Evolutionary conservation across 2,888 invertebrate genomes (phyloP).

Genomic region (Netelia fuscicornis): DNA sequence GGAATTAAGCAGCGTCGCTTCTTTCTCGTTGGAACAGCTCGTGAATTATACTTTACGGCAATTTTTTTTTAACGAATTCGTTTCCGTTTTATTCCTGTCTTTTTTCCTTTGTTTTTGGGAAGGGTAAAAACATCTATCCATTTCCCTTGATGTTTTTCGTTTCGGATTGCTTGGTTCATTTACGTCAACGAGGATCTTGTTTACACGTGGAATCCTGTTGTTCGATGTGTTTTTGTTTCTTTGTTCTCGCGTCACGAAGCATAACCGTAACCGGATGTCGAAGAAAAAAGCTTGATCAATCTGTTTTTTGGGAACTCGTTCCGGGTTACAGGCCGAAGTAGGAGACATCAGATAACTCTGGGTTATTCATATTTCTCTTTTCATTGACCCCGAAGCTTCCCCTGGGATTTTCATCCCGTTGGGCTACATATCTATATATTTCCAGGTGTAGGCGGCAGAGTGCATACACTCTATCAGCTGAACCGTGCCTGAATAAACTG

Average conservation of each 20-base stretch:
- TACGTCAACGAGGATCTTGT: not conserved
- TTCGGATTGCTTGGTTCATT: not conserved
- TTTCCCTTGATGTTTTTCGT: not conserved
- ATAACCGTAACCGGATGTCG: too few species aligned
- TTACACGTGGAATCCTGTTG: not conserved
- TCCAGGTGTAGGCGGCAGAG: constrained; percentile 5
- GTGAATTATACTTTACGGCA: not conserved
- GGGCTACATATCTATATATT: not conserved
- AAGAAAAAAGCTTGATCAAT: not conserved
- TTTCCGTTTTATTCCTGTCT: not conserved
- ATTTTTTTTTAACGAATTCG: not conserved
- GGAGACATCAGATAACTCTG: not conserved
- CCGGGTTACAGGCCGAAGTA: not conserved
- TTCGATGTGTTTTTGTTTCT: too few species aligned
- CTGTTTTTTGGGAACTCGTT: not conserved
- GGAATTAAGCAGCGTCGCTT: too few species aligned
- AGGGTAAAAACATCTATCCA: not conserved
- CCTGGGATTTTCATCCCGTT: constrained; percentile 1
- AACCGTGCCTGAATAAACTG: constrained; percentile 56
- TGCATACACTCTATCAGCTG: constrained; percentile 40
- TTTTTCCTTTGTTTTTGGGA: too few species aligned
- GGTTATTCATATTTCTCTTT: constrained; percentile 1
- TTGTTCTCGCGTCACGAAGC: too few species aligned
- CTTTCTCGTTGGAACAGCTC: not conserved
- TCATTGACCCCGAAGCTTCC: constrained; percentile 4